Evolutionary conservation across 2,888 invertebrate species (phyloP), one percentile per base, ranked within the genome.

Genomic region (Acrobasis repandana): DNA sequence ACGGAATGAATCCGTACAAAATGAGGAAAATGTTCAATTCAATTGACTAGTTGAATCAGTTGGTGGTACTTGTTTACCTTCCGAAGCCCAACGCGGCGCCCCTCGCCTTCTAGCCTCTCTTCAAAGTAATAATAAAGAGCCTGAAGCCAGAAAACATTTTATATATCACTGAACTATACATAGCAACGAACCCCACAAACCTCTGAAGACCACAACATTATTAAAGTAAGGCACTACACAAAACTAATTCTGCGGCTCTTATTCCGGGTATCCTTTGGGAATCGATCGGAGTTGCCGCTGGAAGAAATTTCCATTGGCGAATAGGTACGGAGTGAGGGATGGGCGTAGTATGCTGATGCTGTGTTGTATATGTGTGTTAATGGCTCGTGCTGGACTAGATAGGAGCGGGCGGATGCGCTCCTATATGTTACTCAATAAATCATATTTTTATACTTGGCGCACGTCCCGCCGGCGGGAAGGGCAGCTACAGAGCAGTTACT

Each of bases 141-240:
- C 91, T 85, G 90, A 89, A 92, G 91, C 91, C 90, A 90, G 85
- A 91, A 90, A 91, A 90, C 89, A 88, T 86, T 91, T 87, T 85
- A 89, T 89, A 86, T 79, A 88, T 79, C 80, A 77, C 74, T 80
- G 79, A 75, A 78, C 82, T 86, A 85, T 83, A 86, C 84, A 83
- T 70, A 82, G 79, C 73, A 74, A 68, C 73, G 84, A 83, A 83
- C 82, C 86, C 85, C 82, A 71, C 85, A 87, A 89, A 85, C 85
- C 87, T 86, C 86, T 67, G 77, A 84, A 89, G 86, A 85, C 88
- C 85, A 77, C 83, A 79, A 84, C 84, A 80, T 88, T 88, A 90
- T 88, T 86, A 87, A 90, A 89, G 86, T 86, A 84, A 82, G 80
- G 81, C 79, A 82, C 79, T 82, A 85, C 83, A 85, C 83, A 81